A percentile compares a stretch with the other conserved stretches of the same genome.
Conservation (phyloP, 2,113 vertebrate species). For the Rhinoptilus africanus region DNA sequence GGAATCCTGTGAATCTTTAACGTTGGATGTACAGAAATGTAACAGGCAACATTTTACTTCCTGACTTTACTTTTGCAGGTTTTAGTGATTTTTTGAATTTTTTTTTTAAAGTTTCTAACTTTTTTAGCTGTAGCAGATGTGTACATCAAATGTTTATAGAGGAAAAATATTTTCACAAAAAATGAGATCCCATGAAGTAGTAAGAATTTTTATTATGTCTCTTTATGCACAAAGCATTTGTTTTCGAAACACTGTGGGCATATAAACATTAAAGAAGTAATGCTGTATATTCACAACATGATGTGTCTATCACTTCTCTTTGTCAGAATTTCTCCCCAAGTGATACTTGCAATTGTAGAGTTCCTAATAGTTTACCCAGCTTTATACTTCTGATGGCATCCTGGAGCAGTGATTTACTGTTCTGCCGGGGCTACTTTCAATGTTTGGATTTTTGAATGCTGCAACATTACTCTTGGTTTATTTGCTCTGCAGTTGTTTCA, state of each 20-base stretch:
- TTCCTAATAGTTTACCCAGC: constrained; percentile 34
- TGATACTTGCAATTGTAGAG: constrained; percentile 28
- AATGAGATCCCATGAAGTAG: constrained; percentile 48
- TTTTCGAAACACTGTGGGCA: constrained; percentile 56
- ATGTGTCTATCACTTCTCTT: constrained; percentile 49
- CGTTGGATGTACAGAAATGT: not conserved
- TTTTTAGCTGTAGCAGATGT: constrained; percentile 63
- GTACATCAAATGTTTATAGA: constrained; percentile 60
- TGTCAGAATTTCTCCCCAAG: constrained; percentile 58
- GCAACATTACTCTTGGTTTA: constrained; percentile 20
- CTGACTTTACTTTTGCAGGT: not conserved
- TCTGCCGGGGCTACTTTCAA: not conserved
- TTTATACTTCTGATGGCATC: constrained; percentile 6
- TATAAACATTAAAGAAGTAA: constrained; percentile 67
- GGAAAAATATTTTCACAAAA: constrained; percentile 53
- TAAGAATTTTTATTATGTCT: constrained; percentile 54
- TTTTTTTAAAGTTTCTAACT: not conserved
- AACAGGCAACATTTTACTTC: not conserved
- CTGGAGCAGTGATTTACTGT: constrained; percentile 36
- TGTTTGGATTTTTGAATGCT: not conserved
- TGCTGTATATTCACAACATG: constrained; percentile 46
- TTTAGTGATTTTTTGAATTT: not conserved
- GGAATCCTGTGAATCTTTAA: not conserved
- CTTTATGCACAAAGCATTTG: constrained; percentile 66
- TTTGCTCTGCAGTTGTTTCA: constrained; percentile 28